Conservation (phyloP, 2,888 invertebrate species). For the Xestia ashworthii region DNA sequence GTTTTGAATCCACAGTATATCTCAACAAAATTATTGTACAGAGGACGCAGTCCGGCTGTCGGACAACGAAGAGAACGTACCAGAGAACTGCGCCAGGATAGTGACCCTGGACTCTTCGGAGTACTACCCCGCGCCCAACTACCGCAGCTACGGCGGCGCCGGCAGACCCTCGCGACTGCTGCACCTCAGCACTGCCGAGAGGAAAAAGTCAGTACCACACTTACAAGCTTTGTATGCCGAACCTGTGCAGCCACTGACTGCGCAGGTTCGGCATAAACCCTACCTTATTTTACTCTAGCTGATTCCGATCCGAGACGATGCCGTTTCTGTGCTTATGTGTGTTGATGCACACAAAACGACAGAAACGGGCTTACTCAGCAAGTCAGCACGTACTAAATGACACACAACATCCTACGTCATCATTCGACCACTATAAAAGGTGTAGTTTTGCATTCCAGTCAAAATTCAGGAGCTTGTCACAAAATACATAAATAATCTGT, state of each 20-base stretch:
- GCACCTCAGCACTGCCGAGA: conserved; percentile 92
- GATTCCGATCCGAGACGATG: background rate
- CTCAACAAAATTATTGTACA: conserved; percentile 52
- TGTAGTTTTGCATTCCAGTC: too few species aligned
- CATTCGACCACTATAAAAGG: background rate
- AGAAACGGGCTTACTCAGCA: too few species aligned
- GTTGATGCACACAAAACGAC: too few species aligned
- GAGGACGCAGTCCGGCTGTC: conserved; percentile 93
- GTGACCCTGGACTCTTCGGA: conserved; percentile 92
- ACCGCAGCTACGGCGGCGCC: conserved; percentile 93
- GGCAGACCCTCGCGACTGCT: conserved; percentile 90
- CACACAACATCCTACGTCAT: background rate
- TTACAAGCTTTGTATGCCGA: background rate
- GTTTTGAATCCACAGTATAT: background rate
- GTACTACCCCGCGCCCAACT: conserved; percentile 94
- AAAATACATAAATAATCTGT: too few species aligned
- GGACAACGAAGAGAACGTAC: conserved; percentile 92
- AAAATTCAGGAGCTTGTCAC: too few species aligned
- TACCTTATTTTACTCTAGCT: background rate
- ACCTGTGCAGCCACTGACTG: too few species aligned
- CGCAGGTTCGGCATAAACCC: background rate
- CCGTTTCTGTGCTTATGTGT: background rate
- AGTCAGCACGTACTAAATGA: background rate
- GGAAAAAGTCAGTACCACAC: conserved; percentile 87
- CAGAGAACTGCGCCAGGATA: conserved; percentile 92